Percentiles rank a stretch among this genome's conserved stretches.
phyloP scores from a whole-genome alignment of 2,113 vertebrate species.

The Hypanus sabinus region DNA sequence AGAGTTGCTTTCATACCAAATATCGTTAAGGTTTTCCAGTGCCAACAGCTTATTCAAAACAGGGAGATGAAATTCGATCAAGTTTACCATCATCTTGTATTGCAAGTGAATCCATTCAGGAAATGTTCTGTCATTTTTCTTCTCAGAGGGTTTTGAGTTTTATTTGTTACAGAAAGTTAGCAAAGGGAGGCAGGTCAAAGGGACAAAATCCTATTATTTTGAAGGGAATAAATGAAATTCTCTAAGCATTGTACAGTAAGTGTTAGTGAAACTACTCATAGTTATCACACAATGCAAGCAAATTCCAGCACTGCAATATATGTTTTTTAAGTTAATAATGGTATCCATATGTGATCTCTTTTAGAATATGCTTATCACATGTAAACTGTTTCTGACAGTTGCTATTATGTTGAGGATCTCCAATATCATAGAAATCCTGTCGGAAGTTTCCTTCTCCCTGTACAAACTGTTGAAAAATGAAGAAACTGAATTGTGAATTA shows the following conservation, averaged over 20 bases:
- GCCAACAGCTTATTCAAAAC: background rate
- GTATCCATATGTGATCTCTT: slow-evolving; percentile 7
- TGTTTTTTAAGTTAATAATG: background rate
- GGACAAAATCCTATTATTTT: background rate
- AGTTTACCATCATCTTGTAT: background rate
- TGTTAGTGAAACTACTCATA: background rate
- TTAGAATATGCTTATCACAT: background rate
- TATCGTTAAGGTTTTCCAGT: background rate
- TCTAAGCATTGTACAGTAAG: background rate
- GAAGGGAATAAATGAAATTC: background rate
- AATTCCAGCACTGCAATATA: background rate
- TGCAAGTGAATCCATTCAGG: background rate
- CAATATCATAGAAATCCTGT: background rate
- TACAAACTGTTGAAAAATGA: background rate
- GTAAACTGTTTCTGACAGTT: slow-evolving; percentile 13
- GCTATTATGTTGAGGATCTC: slow-evolving; percentile 15
- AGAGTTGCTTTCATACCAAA: background rate
- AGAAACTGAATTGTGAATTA: background rate
- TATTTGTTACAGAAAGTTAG: background rate
- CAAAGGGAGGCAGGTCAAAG: too few species aligned
- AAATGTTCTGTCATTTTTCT: background rate
- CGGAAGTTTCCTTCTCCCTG: background rate
- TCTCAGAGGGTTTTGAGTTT: background rate
- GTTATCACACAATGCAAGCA: too few species aligned
- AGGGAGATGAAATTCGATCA: background rate